Evolutionary conservation across 2,113 vertebrate species (phyloP).

Genomic region (Callipepla californica): DNA sequence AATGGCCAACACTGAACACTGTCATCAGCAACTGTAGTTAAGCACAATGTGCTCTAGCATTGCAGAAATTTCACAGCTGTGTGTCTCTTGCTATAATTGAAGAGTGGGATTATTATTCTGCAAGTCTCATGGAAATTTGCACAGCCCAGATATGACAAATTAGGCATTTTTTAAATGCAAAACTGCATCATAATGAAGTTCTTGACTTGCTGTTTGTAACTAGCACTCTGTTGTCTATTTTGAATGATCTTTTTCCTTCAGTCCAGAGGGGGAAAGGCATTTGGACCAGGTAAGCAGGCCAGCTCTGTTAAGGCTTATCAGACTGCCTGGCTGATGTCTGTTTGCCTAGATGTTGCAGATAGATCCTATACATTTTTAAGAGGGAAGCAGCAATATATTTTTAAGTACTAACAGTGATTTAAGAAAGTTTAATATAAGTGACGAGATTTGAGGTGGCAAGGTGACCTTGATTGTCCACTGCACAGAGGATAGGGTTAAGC

Average conservation of each 20-base stretch:
- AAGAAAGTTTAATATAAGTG: neutral
- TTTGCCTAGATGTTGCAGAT: neutral
- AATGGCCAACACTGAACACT: neutral
- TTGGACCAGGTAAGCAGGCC: neutral
- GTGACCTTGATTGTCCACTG: too few relatives aligned
- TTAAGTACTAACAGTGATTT: neutral
- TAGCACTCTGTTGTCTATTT: neutral
- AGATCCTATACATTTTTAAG: neutral
- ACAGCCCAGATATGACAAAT: neutral
- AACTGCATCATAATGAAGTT: neutral
- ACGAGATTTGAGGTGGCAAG: neutral
- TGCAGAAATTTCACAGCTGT: neutral
- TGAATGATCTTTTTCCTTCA: neutral
- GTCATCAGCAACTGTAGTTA: neutral
- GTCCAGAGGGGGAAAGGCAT: rapidly evolving
- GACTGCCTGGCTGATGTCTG: neutral
- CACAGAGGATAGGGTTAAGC: neutral
- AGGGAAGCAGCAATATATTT: neutral
- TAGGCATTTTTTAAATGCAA: neutral
- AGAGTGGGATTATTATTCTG: neutral
- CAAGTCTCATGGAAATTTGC: neutral
- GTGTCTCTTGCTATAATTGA: neutral
- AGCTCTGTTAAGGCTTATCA: neutral
- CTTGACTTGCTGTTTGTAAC: neutral
- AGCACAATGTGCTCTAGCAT: neutral